Base-by-base conservation (phyloP, 2,888 invertebrate species). In the Drosophila peninsularis region DNA sequence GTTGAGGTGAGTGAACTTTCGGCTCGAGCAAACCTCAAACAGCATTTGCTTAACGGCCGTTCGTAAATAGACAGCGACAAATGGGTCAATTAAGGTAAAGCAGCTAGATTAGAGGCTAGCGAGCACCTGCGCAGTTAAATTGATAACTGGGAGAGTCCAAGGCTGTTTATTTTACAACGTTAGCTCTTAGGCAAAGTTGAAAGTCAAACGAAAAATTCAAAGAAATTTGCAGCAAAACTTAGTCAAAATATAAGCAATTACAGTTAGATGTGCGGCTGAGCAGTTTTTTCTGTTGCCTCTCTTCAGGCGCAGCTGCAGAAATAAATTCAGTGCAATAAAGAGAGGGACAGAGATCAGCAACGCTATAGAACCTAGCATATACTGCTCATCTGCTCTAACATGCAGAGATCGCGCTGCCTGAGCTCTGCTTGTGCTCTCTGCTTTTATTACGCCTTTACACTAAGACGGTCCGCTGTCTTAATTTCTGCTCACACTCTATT, bases 21-120 rank as follows among this genome's bases (percentile, higher is more conserved):
- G 64, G 78, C 69, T 62, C 65, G 80, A 62, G 32, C 63, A 69
- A 79, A 72, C 74, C 67, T 60, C 80, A 84, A 87, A 84, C 75
- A 72, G 68, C 80, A 85, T 83, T 83, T 72, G 68, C 64, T 71
- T 82, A 85, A 71, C 74, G 70, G 68, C 77, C 65, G 71, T 88
- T 88, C 77, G 82, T 64, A 88, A 88, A 85, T 71, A 82, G 63
- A 62, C 77, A 17, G 21, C 13, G 42, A 44, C 61, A 84, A 85
- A 79, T 82, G 63, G 85, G 88, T 88, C 80, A 88, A 66, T 66
- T 61, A 52, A 52, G 72, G 53, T 60, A 30, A 17, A 34, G 30
- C 19, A 32, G 11, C 44, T 41, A 32, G 57, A 72, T 55, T 72
- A 50, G 57, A 57, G 47, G 55, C 44, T n/a, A 17, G 5, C 14